A percentile compares a stretch with the other conserved stretches of the same genome.
Evolutionary conservation across 2,113 vertebrate species (phyloP).

Genomic region (Platanista minor): DNA sequence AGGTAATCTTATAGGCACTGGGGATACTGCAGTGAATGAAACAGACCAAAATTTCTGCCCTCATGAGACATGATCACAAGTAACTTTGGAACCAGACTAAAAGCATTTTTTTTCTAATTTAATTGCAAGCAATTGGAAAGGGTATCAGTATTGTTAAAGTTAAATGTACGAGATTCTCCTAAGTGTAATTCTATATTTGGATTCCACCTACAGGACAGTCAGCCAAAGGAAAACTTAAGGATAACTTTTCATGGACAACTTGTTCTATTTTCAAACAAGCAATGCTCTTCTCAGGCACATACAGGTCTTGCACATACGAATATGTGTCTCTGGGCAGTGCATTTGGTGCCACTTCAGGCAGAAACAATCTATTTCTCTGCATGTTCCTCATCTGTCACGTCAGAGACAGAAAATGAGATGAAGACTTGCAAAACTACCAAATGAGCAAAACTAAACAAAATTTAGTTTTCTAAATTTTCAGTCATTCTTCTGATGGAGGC

Average conservation of each 20-base stretch:
- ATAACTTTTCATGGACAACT: neutral
- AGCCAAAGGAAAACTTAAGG: neutral
- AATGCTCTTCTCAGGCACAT: neutral
- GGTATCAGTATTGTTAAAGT: neutral
- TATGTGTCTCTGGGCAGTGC: neutral
- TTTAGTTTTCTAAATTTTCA: constrained; percentile 21
- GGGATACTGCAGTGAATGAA: neutral
- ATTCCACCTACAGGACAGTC: neutral
- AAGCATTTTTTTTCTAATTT: neutral
- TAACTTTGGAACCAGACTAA: neutral
- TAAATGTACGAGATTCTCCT: neutral
- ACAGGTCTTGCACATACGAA: neutral
- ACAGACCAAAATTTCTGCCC: neutral
- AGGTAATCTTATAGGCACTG: neutral
- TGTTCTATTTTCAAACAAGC: neutral
- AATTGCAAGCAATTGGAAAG: neutral
- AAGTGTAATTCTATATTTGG: neutral
- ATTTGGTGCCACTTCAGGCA: neutral
- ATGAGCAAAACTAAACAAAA: no score
- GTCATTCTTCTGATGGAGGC: neutral
- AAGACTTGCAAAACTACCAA: neutral
- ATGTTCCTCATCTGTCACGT: constrained; percentile 27
- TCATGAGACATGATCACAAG: neutral
- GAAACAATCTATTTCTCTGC: constrained; percentile 41
- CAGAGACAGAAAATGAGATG: constrained; percentile 32